Evolutionary conservation across 2,888 invertebrate species (phyloP).

Genomic region (Resseliella maxima): DNA sequence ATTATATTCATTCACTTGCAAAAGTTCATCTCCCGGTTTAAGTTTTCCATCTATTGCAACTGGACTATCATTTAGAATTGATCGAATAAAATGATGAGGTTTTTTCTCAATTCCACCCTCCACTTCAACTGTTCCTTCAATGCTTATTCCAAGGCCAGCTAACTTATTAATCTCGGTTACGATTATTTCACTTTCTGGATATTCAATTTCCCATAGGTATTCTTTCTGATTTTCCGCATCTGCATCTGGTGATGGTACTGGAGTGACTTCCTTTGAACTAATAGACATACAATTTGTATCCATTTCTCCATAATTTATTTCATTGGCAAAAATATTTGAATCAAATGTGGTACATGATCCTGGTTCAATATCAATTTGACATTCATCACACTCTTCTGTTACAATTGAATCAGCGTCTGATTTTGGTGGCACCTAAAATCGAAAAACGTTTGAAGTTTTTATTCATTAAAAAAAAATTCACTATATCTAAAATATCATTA

Average conservation of each 20-base stretch:
- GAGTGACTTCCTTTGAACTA: slow-evolving; percentile 42
- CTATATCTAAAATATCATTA: background rate
- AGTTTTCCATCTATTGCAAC: slow-evolving; percentile 91
- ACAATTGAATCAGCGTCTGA: slow-evolving; percentile 67
- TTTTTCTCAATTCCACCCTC: slow-evolving; percentile 96
- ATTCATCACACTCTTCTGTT: slow-evolving; percentile 68
- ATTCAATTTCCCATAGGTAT: slow-evolving; percentile 80
- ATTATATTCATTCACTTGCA: slow-evolving; percentile 94
- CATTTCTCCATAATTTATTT: slow-evolving; percentile 68
- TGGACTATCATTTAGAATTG: slow-evolving; percentile 95
- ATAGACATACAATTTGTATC: slow-evolving; percentile 32
- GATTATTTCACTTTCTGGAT: slow-evolving; percentile 86
- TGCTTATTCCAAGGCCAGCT: slow-evolving; percentile 93
- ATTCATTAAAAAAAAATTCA: slow-evolving; percentile 13
- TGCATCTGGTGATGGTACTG: slow-evolving; percentile 69
- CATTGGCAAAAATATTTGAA: slow-evolving; percentile 69
- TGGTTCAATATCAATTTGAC: slow-evolving; percentile 79
- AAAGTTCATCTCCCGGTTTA: slow-evolving; percentile 94
- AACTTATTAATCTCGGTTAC: slow-evolving; percentile 93
- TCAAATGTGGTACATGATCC: slow-evolving; percentile 86
- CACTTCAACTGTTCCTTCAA: slow-evolving; percentile 98
- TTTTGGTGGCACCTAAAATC: slow-evolving; percentile 65
- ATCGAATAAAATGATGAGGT: slow-evolving; percentile 98
- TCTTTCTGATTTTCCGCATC: slow-evolving; percentile 79
- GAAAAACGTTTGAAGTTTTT: background rate